These are phyloP conservation scores for Argya squamiceps DNA, from an alignment of 2,797 vertebrate genomes.

Conservation along the genomic window DNA sequence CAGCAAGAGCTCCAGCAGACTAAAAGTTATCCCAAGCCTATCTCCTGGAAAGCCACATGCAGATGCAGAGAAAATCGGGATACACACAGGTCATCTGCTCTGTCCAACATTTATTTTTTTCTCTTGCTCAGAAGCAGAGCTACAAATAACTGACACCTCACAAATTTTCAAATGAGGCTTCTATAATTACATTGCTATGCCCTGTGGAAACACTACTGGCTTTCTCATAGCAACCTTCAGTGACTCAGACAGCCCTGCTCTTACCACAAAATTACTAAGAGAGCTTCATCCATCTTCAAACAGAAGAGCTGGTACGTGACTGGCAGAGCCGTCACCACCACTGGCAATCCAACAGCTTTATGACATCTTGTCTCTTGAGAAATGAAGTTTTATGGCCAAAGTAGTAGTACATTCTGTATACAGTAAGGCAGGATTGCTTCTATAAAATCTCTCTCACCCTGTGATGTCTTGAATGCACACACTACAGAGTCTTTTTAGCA, in stretches of 20 bases:
- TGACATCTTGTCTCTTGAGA: neutral
- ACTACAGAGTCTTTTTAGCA: neutral
- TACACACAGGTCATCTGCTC: neutral
- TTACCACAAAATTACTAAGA: neutral
- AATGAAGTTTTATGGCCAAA: neutral
- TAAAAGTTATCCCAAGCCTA: neutral
- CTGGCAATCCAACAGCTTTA: neutral
- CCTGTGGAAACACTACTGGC: neutral
- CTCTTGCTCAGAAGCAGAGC: neutral
- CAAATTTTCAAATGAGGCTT: neutral
- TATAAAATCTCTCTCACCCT: neutral
- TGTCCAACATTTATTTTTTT: neutral
- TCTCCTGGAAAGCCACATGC: neutral
- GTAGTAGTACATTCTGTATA: neutral
- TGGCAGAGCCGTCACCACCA: neutral
- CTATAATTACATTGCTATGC: neutral
- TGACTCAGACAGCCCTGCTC: neutral
- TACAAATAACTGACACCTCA: conserved; percentile 6
- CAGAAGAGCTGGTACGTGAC: neutral
- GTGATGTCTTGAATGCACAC: neutral
- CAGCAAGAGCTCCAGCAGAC: neutral
- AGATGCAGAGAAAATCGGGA: neutral
- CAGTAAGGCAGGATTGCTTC: neutral
- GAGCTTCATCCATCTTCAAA: neutral
- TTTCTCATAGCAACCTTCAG: conserved; percentile 18